Evolutionary conservation across 2,797 vertebrate species (phyloP).

Genomic region (Cetoscarus ocellatus): DNA sequence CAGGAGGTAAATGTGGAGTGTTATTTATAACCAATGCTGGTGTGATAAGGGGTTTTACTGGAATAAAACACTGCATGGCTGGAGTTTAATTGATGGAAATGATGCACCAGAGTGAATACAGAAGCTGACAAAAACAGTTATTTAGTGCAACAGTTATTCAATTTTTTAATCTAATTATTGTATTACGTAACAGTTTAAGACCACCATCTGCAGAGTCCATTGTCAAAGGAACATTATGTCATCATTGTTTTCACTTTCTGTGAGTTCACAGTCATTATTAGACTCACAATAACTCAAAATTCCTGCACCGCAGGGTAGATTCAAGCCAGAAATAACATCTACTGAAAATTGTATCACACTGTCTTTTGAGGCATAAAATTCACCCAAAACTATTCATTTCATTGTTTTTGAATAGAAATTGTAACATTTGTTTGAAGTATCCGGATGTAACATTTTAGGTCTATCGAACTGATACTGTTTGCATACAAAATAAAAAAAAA

Average conservation of each 20-base stretch:
- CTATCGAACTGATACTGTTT: no score
- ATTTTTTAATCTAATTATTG: neutral
- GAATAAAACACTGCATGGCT: neutral
- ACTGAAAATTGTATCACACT: no score
- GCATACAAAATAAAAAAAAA: no score
- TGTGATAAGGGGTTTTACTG: conserved; percentile 19
- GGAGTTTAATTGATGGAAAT: neutral
- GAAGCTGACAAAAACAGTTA: neutral
- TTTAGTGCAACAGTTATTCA: neutral
- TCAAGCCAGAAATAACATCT: no score
- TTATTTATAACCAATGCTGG: conserved; percentile 41
- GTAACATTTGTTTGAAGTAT: no score
- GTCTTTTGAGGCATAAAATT: no score
- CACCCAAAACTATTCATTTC: no score
- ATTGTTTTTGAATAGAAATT: no score
- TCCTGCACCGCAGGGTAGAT: no score
- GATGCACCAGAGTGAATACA: neutral
- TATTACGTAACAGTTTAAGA: neutral
- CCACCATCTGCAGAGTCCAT: neutral
- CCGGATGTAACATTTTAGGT: no score
- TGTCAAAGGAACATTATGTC: neutral
- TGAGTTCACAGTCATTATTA: neutral
- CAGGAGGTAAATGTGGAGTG: conserved; percentile 78
- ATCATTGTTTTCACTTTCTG: conserved; percentile 1
- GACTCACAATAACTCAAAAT: neutral